Evolutionary conservation across 2,113 vertebrate species (phyloP), one percentile per base, ranked within the genome.

Genomic region (Tinamus guttatus): DNA sequence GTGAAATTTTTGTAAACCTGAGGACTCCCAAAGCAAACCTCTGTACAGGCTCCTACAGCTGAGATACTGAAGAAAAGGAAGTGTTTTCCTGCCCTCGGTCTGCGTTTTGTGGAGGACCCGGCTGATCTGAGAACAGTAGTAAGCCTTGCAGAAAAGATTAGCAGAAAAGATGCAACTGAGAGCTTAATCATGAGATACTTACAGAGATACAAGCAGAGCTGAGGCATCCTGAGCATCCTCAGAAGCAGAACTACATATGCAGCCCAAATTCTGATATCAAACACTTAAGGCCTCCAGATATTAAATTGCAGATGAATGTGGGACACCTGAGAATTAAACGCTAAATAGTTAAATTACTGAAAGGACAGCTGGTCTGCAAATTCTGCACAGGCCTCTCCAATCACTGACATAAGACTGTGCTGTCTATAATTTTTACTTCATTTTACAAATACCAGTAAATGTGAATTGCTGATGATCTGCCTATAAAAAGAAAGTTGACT

Each of bases 91-190:
- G 10, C 63, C 6, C 78, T 59, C 41, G 45, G 60, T 13, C 77
- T 2, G 1, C 25, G 47, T 11, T 85, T 91, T 71, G 51, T 75
- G 71, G 45, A 82, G 10, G 22, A 94, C n/a, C 5, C 51, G 67
- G 24, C 25, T 36, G 38, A 89, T 68, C 38, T n/a, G 62, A 58
- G 36, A 95, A 87, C 27, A 27, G n/a, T 45, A 79, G 67, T 49
- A 79, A 85, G 9, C 56, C 56, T 81, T 78, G 36, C 51, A 89
- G 69, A 79, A 87, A 74, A 85, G 21, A 32, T 41, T 8, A 32
- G 28, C 0, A 0, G 67, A 76, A 47, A 21, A 83, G 40, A 43
- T 13, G 43, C 0, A 0, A 65, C 13, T 0, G 1, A 91, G 60
- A 2, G 0, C 1, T 81, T 49, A 81, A 54, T 22, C 51, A 54